Evolutionary conservation across 2,888 invertebrate species (phyloP).

Genomic region (Rhagium mordax): DNA sequence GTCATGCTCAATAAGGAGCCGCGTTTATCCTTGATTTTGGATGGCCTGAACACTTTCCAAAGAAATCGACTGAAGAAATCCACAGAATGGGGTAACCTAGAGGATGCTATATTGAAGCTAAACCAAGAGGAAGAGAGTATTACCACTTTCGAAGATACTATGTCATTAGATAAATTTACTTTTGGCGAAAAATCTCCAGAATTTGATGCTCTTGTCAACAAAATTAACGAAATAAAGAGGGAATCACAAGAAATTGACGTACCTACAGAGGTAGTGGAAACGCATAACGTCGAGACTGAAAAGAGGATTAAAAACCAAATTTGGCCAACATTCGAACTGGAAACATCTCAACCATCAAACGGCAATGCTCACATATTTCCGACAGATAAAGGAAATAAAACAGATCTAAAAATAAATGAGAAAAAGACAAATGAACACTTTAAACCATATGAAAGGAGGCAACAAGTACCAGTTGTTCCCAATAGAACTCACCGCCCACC

Average conservation of each 20-base stretch:
- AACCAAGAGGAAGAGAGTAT: slow-evolving; percentile 61
- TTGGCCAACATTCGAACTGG: slow-evolving; percentile 57
- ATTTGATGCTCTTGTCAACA: slow-evolving; percentile 66
- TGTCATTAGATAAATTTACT: slow-evolving; percentile 41
- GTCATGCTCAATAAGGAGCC: slow-evolving; percentile 74
- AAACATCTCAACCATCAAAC: slow-evolving; percentile 18
- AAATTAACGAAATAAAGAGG: slow-evolving; percentile 66
- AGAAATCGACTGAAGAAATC: slow-evolving; percentile 81
- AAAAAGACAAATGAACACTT: slow-evolving; percentile 8
- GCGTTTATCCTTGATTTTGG: slow-evolving; percentile 75
- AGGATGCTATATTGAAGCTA: slow-evolving; percentile 81
- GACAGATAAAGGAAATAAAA: slow-evolving; percentile 19
- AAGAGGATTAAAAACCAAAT: slow-evolving; percentile 61
- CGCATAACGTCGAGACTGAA: slow-evolving; percentile 27
- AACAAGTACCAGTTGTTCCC: slow-evolving; percentile 37
- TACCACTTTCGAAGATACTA: slow-evolving; percentile 25
- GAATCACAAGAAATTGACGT: slow-evolving; percentile 52
- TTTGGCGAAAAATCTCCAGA: slow-evolving; percentile 60
- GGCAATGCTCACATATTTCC: slow-evolving; percentile 27
- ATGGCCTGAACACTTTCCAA: slow-evolving; percentile 80
- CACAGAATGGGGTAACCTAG: slow-evolving; percentile 83
- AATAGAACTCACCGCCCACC: slow-evolving; percentile 34
- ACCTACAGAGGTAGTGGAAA: slow-evolving; percentile 37
- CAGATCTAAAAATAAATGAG: slow-evolving; percentile 15
- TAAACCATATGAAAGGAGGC: slow-evolving; percentile 29